Conservation (phyloP, 2,113 vertebrate genomes). For the Myanophis thanlyinensis region DNA sequence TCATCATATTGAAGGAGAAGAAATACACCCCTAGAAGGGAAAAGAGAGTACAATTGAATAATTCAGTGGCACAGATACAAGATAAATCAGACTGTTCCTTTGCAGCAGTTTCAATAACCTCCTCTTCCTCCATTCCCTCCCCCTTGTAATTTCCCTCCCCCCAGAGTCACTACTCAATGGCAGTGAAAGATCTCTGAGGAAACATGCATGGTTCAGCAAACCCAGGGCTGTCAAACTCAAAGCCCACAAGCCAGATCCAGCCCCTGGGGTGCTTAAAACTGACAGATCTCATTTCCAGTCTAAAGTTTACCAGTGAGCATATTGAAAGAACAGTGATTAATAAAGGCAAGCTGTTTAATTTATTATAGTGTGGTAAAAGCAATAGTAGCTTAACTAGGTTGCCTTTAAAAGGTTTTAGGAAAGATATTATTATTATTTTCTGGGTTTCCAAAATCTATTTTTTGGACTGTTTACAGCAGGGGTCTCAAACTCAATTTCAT, state of each 20-base stretch:
- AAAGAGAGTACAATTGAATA: neutral
- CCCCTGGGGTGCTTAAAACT: neutral
- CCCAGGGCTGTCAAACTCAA: no score
- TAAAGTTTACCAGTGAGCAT: neutral
- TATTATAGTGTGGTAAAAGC: neutral
- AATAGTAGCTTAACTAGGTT: neutral
- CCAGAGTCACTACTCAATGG: neutral
- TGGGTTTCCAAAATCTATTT: neutral
- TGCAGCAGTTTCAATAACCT: neutral
- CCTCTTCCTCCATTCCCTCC: neutral
- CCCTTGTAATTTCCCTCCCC: neutral
- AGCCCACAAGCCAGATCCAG: no score
- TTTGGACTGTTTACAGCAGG: neutral
- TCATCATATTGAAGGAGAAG: constrained; percentile 85
- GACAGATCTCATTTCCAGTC: neutral
- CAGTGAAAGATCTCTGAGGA: neutral
- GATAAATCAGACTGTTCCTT: neutral
- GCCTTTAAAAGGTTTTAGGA: neutral
- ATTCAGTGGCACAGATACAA: neutral
- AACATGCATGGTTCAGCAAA: neutral
- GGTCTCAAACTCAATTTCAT: no score
- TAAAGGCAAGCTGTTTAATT: neutral
- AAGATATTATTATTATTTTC: neutral
- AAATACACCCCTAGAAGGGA: constrained; percentile 77
- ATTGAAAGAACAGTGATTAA: neutral